These are phyloP conservation scores for Miichthys miiuy DNA, from an alignment of 2,797 vertebrate genomes.

Conservation along the genomic window DNA sequence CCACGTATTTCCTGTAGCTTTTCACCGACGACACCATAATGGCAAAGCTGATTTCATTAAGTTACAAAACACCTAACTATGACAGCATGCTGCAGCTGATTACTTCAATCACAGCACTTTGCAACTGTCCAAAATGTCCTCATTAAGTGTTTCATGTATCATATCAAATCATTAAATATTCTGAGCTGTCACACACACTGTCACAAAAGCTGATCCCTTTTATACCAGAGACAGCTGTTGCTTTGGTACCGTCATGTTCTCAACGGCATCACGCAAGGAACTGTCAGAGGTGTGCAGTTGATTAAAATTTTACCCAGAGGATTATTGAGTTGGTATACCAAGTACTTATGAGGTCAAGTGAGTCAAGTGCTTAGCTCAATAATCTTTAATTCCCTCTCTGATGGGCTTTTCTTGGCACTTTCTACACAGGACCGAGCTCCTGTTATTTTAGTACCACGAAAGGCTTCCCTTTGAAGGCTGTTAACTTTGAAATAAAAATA, in stretches of 20 bases:
- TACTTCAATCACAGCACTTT: slow-evolving; percentile 1
- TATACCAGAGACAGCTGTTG: slow-evolving; percentile 53
- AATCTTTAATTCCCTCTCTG: slow-evolving; percentile 78
- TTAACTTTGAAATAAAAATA: slow-evolving; percentile 12
- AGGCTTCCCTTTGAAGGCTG: slow-evolving; percentile 30
- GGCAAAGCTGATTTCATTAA: neutral
- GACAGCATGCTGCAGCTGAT: slow-evolving; percentile 12
- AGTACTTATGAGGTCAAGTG: slow-evolving; percentile 78
- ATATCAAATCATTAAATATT: slow-evolving; percentile 28
- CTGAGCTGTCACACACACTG: slow-evolving; percentile 5
- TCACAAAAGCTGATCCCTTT: slow-evolving; percentile 34
- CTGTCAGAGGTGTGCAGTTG: slow-evolving; percentile 66
- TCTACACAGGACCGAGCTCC: slow-evolving; percentile 22
- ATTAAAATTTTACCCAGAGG: slow-evolving; percentile 69
- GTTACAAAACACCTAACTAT: neutral
- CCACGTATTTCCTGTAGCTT: neutral
- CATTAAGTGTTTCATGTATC: slow-evolving; percentile 13
- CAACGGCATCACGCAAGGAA: slow-evolving; percentile 18
- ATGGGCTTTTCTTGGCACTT: slow-evolving; percentile 71
- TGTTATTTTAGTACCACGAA: slow-evolving; percentile 50
- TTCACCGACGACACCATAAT: neutral
- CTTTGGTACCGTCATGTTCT: slow-evolving; percentile 21
- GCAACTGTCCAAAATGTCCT: slow-evolving; percentile 4
- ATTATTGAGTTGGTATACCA: slow-evolving; percentile 75
- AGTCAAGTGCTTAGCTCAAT: slow-evolving; percentile 74